Evolutionary conservation across 1,140 invertebrate species (phyloP), one percentile per base, ranked within the genome.

Genomic region (Anthonomus grandis): DNA sequence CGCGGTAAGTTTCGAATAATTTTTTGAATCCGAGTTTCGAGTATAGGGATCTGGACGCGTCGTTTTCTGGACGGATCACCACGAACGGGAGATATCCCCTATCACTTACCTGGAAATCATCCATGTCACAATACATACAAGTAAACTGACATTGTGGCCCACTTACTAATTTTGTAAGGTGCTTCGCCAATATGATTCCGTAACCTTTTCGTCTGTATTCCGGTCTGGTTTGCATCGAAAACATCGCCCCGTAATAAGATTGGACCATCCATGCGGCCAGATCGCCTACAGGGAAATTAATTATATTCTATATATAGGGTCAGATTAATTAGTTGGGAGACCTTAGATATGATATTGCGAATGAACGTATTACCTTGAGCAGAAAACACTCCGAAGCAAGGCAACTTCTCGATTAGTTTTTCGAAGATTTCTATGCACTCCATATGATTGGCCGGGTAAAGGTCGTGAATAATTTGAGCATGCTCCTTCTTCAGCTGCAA

Each of bases 231-330:
- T 90, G 87, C 89, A 91, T 91, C n/a, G 88, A 90, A 72, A 90
- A 90, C 89, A 91, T 90, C 36, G 89, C 89, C 17, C 89, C 89
- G 70, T 91, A 91, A 73, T 91, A 91, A 2, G 87, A 90, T 66
- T 91, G 88, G 22, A 90, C 85, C 87, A 91, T 90, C 87, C 87
- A 90, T 5, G 87, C 88, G 5, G 86, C 87, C 18, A 90, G 71
- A 59, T 84, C 80, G 21, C 83, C 84, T 25, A 75, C 74, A 48
- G 13, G n/a, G 6, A 31, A 31, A 31, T 31, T 31, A n/a, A 12
- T 10, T 34, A 13, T n/a, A n/a, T n/a, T n/a, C n/a, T n/a, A n/a
- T n/a, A n/a, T n/a, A n/a, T n/a, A n/a, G n/a, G n/a, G n/a, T n/a
- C n/a, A n/a, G n/a, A n/a, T n/a, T n/a, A n/a, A n/a, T n/a, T n/a